Percentiles rank a stretch among this genome's conserved stretches.
phyloP scores from a whole-genome alignment of 2,797 vertebrate species.

The Sebastes miniatus region DNA sequence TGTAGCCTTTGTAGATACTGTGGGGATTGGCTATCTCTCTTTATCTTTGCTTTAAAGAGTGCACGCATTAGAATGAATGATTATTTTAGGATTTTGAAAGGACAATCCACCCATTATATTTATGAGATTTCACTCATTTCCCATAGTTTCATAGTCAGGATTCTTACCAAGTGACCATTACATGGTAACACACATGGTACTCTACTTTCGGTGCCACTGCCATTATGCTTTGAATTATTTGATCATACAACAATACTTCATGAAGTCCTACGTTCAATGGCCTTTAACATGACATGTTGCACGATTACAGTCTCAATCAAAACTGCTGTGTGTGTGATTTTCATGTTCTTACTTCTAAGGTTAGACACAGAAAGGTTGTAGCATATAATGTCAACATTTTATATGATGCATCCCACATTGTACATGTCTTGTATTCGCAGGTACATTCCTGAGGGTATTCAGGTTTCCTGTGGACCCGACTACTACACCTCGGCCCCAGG shows the following conservation, averaged over 20 bases:
- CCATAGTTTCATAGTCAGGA: neutral
- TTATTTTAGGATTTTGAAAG: neutral
- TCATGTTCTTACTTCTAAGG: neutral
- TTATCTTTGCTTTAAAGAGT: neutral
- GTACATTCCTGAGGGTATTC: neutral
- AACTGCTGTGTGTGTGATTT: neutral
- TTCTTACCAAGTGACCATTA: neutral
- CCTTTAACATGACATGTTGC: neutral
- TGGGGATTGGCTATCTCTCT: neutral
- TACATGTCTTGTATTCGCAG: conserved; percentile 23
- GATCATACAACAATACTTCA: neutral
- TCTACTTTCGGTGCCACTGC: neutral
- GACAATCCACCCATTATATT: neutral
- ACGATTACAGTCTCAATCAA: neutral
- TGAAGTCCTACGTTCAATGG: neutral
- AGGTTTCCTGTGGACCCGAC: conserved; percentile 6
- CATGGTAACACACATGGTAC: neutral
- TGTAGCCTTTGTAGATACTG: neutral
- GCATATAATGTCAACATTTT: neutral
- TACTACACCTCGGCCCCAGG: conserved; percentile 70
- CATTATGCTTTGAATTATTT: neutral
- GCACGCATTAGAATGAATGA: neutral
- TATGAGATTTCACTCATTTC: neutral
- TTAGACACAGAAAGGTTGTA: neutral
- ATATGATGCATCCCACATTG: neutral